Percentiles rank a stretch among this genome's conserved stretches.
Conservation (phyloP, 2,888 invertebrate species). For the Parnassius smintheus region DNA sequence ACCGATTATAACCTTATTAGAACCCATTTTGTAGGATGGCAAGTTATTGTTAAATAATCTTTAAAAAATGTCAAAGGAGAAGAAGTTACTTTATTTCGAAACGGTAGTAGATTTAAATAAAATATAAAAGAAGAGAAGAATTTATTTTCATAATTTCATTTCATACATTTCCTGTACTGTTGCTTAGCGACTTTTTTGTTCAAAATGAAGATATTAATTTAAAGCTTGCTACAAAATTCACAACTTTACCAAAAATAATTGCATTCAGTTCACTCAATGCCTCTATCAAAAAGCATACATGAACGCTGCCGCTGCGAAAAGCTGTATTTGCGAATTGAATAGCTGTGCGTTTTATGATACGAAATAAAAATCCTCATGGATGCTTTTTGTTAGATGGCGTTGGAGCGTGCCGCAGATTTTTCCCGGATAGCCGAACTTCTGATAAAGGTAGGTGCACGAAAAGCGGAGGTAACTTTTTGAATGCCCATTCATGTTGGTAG, state of each 20-base stretch:
- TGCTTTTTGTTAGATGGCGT: conserved; percentile 69
- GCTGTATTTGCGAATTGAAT: conserved; percentile 64
- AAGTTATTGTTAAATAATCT: no score
- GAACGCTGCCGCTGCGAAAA: conserved; percentile 51
- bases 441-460: conserved; percentile 21
- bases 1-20: no score
- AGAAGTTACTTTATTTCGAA: no score
- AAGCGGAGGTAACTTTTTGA: neutral
- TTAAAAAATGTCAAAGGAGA: no score
- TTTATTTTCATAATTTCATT: no score
- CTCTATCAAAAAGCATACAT: conserved; percentile 65
- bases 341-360: conserved; percentile 56
- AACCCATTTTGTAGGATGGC: no score
- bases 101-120: no score
- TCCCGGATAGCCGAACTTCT: conserved; percentile 11
- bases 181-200: conserved; percentile 16
- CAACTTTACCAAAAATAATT: conserved; percentile 7
- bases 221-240: neutral
- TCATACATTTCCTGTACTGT: neutral
- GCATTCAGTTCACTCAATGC: conserved; percentile 24
- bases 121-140: no score
- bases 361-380: conserved; percentile 52
- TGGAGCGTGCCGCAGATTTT: conserved; percentile 29
- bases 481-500: neutral
- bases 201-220: neutral